Base-by-base conservation (phyloP, 2,888 invertebrate species). In the Stenoptilia bipunctidactyla region DNA sequence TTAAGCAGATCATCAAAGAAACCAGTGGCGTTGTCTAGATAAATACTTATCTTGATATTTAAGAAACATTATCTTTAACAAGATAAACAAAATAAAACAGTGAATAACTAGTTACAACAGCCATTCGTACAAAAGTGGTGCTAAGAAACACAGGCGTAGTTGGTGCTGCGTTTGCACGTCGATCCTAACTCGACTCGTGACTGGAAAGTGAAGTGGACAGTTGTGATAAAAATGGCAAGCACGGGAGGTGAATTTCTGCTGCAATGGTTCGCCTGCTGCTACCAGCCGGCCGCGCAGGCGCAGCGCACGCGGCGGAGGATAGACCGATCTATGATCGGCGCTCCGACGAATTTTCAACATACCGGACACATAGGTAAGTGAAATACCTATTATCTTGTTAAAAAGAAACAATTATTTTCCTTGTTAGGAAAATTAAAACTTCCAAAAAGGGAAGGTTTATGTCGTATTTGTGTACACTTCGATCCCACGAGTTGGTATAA, bases 311-410 rank as follows among this genome's bases (percentile, higher is more conserved):
- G 92, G 61, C 87, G 91, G 75, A 88, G 91, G 76, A 92, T 93
- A 85, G 92, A 93, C 82, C 89, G 96, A 48, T 94, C 94, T 45
- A 97, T 97, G 97, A 98, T 98, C 63, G 94, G 97, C 27, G 90
- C 90, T 52, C 98, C 98, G 10, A 97, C 94, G 53, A 95, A 98
- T 85, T 98, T 98, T 72, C 92, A 93, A 62, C 98, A 98, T 74
- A 97, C 97, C 34, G 94, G 92, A 56, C 85, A 85, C 55, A 82
- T 85, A 73, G 85, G 85, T 85, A 52, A 62, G 68, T 46, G n/a
- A n/a, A n/a, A n/a, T n/a, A n/a, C n/a, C n/a, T n/a, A n/a, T n/a
- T n/a, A n/a, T n/a, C n/a, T n/a, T n/a, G n/a, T n/a, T n/a, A n/a
- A n/a, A n/a, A n/a, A n/a, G n/a, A n/a, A n/a, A n/a, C n/a, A n/a